Base-by-base conservation (phyloP, 30 jellyfish, hydroid and myxozoan genomes). In the Cassiopea xamachana region DNA sequence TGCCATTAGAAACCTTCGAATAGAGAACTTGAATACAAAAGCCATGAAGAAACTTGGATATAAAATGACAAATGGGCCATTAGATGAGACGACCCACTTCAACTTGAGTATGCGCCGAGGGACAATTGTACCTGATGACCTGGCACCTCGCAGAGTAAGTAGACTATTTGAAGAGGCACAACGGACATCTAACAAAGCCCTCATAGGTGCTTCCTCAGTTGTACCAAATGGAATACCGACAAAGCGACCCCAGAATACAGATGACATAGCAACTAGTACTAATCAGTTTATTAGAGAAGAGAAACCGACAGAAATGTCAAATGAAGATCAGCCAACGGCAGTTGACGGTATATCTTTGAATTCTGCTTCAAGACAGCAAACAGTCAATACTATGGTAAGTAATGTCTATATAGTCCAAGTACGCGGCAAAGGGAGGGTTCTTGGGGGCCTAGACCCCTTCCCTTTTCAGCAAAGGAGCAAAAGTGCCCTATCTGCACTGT, bases 21-120 rank as follows among this genome's bases (percentile, higher is more conserved):
- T 94, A 48, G 98, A 94, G 80, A 94, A 94, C 73, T 78, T 94
- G 68, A 94, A 94, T 76, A 60, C 96, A 8, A 94, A 94, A 64
- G 98, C 98, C 45, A 80, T 94, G 93, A 94, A 79, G 48, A 94
- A 94, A 85, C 92, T 94, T 6, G 98, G 98, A 51, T 94, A 94
- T 60, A 90, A 94, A 62, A 91, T 89, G 70, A 89, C 96, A 16
- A 81, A 81, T 61, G 96, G 96, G 49, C 96, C 96, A 27, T 79
- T 81, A 72, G 94, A 83, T 58, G 97, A 91, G 67, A 85, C 77
- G 92, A 88, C 95, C 27, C 95, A 88, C 51, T 88, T 75, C 60
- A 81, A 89, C 49, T 60, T 89, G 85, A 73, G 78, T 47, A 77
- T 89, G 70, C 81, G 98, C 69, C 92, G 98, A 60, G 98, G 98